Evolutionary conservation across 2,888 invertebrate genomes (phyloP), one percentile per base, ranked within the genome.

Genomic region (Lasius fuliginosus): DNA sequence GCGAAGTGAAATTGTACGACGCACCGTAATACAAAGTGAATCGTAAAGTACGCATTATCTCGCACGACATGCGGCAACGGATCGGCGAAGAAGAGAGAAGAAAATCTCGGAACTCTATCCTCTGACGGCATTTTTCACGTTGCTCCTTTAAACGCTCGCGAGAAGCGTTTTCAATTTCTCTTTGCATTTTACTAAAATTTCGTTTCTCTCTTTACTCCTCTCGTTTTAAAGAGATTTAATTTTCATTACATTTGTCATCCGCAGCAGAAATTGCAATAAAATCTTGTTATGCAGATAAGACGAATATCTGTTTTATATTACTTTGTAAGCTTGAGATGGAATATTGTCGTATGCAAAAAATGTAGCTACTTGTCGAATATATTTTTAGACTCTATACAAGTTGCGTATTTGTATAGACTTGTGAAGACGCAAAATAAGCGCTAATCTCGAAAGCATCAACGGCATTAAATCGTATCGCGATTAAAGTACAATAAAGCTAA

Each of bases 11-110:
- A 88, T 82, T 65, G 76, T 46, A 36, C 64, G 69, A 86, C 11
- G 68, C 64, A 36, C 27, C 15, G 64, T 33, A 64, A 64, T 75
- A 46, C 46, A 40, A 18, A 76, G 27, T 40, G 76, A 71, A 74
- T 77, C 56, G 67, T 74, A 82, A 90, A 90, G 73, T 53, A 65
- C 12, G 30, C 82, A 84, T 88, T 86, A 85, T 89, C 79, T 60
- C 49, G 64, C 30, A 65, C 74, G 65, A 30, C 9, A 53, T 69
- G 53, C 11, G 27, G 71, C 64, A 36, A 84, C 68, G n/a, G 49
- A 58, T 40, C 40, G 30, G 27, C 6, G 3, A 36, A 71, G 23
- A 23, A 5, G 33, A 58, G 56, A 53, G n/a, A 49, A 56, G 53
- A 53, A 73, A 81, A 68, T 40, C n/a, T 64, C 9, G 5, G n/a